These are phyloP conservation scores for Pseudopleuronectes americanus DNA, from an alignment of 2,797 vertebrate genomes.

Conservation along the genomic window DNA sequence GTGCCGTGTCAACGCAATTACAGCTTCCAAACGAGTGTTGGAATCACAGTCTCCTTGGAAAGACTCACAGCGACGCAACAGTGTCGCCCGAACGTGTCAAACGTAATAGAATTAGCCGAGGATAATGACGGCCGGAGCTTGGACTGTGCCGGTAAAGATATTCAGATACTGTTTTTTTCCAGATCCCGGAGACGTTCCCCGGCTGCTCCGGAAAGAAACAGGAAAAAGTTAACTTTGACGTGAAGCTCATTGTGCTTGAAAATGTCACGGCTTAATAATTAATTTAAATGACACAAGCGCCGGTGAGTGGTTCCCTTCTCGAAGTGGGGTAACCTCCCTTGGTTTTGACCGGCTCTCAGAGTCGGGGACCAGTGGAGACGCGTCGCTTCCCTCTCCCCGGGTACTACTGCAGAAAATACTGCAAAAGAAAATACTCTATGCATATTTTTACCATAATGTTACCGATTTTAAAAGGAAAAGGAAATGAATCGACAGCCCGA, in stretches of 20 bases:
- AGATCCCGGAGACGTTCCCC: too few species aligned
- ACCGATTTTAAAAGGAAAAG: too few species aligned
- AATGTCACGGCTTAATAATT: slow-evolving; percentile 58
- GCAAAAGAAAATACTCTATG: background rate
- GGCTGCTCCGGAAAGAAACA: background rate
- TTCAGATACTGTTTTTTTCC: too few species aligned
- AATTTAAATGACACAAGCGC: slow-evolving; percentile 25
- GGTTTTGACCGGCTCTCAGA: slow-evolving; percentile 18
- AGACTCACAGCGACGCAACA: too few species aligned
- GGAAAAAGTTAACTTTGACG: slow-evolving; percentile 32
- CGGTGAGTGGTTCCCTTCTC: slow-evolving; percentile 13
- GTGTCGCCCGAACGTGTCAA: background rate
- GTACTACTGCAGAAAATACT: slow-evolving; percentile 8
- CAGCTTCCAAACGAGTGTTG: too few species aligned
- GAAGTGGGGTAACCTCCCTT: slow-evolving; percentile 21
- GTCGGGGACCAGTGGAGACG: slow-evolving; percentile 20
- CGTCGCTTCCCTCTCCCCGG: slow-evolving; percentile 10
- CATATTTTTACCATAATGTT: too few species aligned
- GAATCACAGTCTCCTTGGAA: too few species aligned
- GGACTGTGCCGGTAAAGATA: background rate
- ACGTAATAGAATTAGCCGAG: slow-evolving; percentile 58
- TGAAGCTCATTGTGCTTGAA: slow-evolving; percentile 22
- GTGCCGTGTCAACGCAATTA: background rate
- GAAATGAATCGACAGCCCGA: background rate
- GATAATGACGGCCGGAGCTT: slow-evolving; percentile 36